Evolutionary conservation across 2,888 invertebrate genomes (phyloP).

Genomic region (Endotricha flammealis): DNA sequence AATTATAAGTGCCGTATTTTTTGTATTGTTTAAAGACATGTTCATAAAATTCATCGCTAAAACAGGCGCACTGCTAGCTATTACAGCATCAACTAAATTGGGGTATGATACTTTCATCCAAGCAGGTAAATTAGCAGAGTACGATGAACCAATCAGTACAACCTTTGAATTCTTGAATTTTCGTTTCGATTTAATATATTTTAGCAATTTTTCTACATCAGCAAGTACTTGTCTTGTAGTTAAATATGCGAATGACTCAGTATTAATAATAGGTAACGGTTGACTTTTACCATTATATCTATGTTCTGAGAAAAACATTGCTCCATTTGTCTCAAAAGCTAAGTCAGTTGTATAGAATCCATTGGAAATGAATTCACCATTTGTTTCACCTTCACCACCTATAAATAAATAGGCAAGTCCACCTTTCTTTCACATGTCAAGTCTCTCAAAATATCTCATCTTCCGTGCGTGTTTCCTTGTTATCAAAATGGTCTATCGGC

Average conservation of each 20-base stretch:
- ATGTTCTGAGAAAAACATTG: conserved; percentile 13
- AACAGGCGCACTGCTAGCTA: conserved; percentile 63
- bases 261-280: background rate
- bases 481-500: background rate
- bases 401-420: conserved; percentile 10
- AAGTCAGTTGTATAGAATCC: background rate
- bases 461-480: conserved; percentile 6
- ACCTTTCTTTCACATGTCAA: conserved; percentile 1
- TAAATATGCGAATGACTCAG: background rate
- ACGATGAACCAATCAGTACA: conserved; percentile 42
- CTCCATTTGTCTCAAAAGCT: conserved; percentile 7
- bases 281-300: conserved; percentile 11
- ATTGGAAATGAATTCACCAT: too few species aligned
- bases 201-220: conserved; percentile 11
- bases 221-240: background rate
- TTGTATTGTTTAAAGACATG: too few species aligned
- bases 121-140: conserved; percentile 61
- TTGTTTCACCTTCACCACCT: conserved; percentile 2
- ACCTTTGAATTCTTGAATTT: conserved; percentile 18
- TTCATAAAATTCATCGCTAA: too few species aligned
- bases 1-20: too few species aligned
- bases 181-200: conserved; percentile 9
- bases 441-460: conserved; percentile 14
- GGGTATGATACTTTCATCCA: conserved; percentile 66
- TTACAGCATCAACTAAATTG: conserved; percentile 56